Percentiles rank a stretch among this genome's conserved stretches.
These are phyloP conservation scores for Hypsibius dujardini DNA, from an alignment of 1,140 invertebrate genomes.

Conservation along the genomic window DNA sequence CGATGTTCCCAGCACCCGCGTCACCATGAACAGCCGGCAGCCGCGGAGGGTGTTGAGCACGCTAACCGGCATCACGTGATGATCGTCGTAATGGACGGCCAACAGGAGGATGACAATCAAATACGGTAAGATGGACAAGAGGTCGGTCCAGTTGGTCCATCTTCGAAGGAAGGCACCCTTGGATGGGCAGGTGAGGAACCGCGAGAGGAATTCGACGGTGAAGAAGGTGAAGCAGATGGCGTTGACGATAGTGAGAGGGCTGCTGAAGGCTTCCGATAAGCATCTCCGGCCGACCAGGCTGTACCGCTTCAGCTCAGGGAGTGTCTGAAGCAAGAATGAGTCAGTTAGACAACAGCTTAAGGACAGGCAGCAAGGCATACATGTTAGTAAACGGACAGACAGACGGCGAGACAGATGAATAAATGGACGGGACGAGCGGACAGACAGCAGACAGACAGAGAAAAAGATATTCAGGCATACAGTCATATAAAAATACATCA, in stretches of 20 bases:
- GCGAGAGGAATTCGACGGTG: not conserved
- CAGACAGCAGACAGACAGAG: too few species aligned
- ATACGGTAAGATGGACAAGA: conserved; percentile 1
- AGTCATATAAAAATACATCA: too few species aligned
- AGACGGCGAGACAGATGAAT: too few species aligned
- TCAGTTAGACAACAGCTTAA: not conserved
- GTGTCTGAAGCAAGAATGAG: not conserved
- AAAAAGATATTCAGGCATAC: too few species aligned
- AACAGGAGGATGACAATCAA: not conserved
- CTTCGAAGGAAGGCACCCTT: not conserved
- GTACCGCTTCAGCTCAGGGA: not conserved
- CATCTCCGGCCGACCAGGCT: not conserved
- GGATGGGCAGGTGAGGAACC: not conserved
- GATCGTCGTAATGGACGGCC: not conserved
- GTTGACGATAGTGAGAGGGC: not conserved
- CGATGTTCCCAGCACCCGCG: not conserved
- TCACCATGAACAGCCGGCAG: not conserved
- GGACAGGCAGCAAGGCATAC: not conserved
- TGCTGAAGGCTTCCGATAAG: not conserved
- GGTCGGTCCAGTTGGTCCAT: conserved; percentile 5
- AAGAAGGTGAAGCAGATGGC: conserved; percentile 5
- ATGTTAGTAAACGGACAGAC: not conserved
- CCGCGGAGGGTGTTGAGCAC: not conserved
- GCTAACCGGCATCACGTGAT: not conserved
- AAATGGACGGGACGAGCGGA: too few species aligned